Conservation (phyloP, 1,140 invertebrate genomes). For the Campoletis sonorensis region DNA sequence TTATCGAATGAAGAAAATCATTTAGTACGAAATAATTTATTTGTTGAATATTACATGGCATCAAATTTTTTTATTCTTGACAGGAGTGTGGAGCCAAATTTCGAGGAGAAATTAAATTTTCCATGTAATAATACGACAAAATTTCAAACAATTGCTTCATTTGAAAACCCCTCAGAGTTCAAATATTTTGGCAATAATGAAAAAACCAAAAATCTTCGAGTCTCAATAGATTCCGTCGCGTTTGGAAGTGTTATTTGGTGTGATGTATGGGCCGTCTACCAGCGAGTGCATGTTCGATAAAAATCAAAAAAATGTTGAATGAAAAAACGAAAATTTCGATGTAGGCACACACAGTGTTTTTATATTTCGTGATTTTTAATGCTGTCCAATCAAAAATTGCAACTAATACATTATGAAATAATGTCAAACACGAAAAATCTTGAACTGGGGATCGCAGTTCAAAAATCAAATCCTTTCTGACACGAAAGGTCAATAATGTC, state of each 20-base stretch:
- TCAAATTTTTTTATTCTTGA: too few relatives aligned
- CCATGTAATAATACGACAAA: too few relatives aligned
- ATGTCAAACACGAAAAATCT: not conserved
- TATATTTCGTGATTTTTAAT: not conserved
- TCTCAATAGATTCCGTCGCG: not conserved
- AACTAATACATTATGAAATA: not conserved
- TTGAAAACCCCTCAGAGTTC: too few relatives aligned
- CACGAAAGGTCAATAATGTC: too few relatives aligned
- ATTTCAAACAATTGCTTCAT: too few relatives aligned
- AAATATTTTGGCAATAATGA: not conserved
- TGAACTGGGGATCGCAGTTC: not conserved
- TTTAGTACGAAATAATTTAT: too few relatives aligned
- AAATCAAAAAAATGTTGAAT: slow-evolving; percentile 8
- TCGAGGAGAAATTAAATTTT: too few relatives aligned
- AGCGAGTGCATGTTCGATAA: slow-evolving; percentile 63
- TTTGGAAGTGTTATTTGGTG: slow-evolving; percentile 24
- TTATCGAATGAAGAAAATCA: too few relatives aligned
- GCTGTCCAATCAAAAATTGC: not conserved
- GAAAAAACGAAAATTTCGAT: not conserved
- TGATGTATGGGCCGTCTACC: slow-evolving; percentile 61
- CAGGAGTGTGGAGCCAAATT: too few relatives aligned
- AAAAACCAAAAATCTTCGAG: slow-evolving; percentile 11
- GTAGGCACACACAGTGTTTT: not conserved
- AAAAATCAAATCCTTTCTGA: too few relatives aligned
- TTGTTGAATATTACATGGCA: too few relatives aligned